phyloP scores from a whole-genome alignment of 2,113 vertebrate genomes.

The Chaetodon trifascialis region DNA sequence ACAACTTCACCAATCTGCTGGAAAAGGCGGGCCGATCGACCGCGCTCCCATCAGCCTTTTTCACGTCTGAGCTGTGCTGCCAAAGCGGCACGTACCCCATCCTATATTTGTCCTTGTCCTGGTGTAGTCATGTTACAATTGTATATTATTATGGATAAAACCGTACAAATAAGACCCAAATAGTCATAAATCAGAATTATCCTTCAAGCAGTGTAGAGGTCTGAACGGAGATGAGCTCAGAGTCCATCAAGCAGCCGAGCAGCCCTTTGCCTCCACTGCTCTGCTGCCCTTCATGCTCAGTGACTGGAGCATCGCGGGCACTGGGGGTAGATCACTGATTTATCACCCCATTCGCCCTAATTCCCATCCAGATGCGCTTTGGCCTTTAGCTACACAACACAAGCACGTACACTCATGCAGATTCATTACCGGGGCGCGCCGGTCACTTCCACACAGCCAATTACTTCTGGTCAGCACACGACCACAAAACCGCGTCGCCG shows the following conservation, averaged over 20 bases:
- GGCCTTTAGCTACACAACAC: constrained; percentile 69
- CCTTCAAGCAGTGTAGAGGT: constrained; percentile 20
- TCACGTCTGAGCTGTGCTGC: constrained; percentile 26
- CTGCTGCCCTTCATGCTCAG: constrained; percentile 84
- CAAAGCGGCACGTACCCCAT: constrained; percentile 5
- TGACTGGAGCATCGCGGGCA: constrained; percentile 77
- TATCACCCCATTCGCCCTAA: constrained; percentile 83
- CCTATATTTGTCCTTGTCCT: constrained; percentile 37
- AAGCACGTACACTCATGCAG: constrained; percentile 58
- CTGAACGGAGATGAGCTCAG: constrained; percentile 66
- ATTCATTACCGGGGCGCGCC: constrained; percentile 76
- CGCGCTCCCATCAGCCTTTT: constrained; percentile 47
- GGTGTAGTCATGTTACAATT: background rate
- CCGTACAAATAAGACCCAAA: constrained; percentile 2
- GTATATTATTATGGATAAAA: background rate
- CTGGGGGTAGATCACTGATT: constrained; percentile 74
- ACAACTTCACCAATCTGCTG: constrained; percentile 70
- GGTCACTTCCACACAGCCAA: constrained; percentile 70
- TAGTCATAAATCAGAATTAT: constrained; percentile 11
- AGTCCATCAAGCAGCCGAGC: constrained; percentile 30
- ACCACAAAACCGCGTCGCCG: constrained; percentile 72
- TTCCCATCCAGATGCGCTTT: constrained; percentile 83
- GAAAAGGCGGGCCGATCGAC: constrained; percentile 56
- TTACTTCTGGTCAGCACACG: constrained; percentile 74
- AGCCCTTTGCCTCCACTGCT: constrained; percentile 47